These are phyloP conservation scores for Pseudochaenichthys georgianus DNA, from an alignment of 2,797 vertebrate species.

Conservation along the genomic window DNA sequence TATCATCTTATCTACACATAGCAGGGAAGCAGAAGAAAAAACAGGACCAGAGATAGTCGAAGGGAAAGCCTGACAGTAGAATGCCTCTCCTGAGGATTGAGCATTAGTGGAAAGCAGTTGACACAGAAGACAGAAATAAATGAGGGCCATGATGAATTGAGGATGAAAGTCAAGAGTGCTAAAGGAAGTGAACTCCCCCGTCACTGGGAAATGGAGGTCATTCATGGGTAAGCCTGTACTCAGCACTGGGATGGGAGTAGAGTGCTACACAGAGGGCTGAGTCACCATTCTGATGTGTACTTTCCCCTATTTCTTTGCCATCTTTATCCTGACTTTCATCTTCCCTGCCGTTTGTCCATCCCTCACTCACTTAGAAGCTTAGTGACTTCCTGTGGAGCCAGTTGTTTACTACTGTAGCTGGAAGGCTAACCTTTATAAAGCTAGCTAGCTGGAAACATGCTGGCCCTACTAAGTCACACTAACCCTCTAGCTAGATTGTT, in stretches of 20 bases:
- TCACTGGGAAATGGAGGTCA: slow-evolving; percentile 12
- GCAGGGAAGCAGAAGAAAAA: background rate
- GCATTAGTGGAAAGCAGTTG: background rate
- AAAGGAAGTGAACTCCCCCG: background rate
- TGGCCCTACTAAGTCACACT: too few species aligned
- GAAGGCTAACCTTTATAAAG: too few species aligned
- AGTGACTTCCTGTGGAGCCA: background rate
- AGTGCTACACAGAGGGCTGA: slow-evolving; percentile 2
- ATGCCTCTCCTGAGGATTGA: background rate
- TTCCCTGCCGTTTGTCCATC: background rate
- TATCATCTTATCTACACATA: background rate
- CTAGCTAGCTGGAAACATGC: too few species aligned
- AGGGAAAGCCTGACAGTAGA: background rate
- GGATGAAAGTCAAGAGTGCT: slow-evolving; percentile 5
- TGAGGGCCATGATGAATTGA: background rate
- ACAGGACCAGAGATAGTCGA: background rate
- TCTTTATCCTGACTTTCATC: background rate
- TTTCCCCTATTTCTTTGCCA: background rate
- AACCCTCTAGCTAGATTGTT: too few species aligned
- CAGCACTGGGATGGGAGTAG: background rate
- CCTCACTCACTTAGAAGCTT: background rate
- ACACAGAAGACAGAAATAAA: background rate
- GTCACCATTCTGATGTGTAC: slow-evolving; percentile 4
- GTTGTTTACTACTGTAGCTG: too few species aligned
- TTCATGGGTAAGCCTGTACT: slow-evolving; percentile 13